Evolutionary conservation across 2,888 invertebrate species (phyloP), one percentile per base, ranked within the genome.

Genomic region (Eupeodes luniger): DNA sequence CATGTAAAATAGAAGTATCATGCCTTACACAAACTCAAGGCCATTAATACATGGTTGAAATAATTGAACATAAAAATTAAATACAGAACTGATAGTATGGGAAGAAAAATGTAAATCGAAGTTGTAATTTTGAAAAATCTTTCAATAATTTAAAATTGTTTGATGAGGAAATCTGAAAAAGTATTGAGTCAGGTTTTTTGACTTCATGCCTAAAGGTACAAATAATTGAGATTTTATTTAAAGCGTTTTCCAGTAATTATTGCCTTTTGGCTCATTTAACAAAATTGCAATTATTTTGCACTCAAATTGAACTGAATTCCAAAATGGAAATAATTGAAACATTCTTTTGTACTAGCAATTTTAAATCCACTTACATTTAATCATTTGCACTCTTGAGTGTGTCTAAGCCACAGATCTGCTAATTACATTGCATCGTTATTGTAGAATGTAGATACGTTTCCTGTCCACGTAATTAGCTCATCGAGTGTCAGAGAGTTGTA

Each of bases 391-490:
- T 12, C 27, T 27, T 27, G 57, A 57, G 12, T 57, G 7, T 57
- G 19, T 66, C 7, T 47, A 27, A 47, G 12, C 11, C 14, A 12
- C 4, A 36, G 16, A 16, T 61, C 16, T 53, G 5, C 27, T 59
- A 72, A 72, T 59, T 59, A 10, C 59, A 59, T 72, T 27, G 10
- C 9, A 19, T 5, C 40, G 40, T 5, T 40, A 40, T 40, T 40
- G 40, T 40, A 5, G 1, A n/a, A 12, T 5, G 2, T 7, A 27
- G 7, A 14, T 59, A 51, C 14, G 16, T 49, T 66, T 72, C 64
- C 59, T n/a, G 49, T 66, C 12, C 10, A 12, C 34, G 36, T 67
- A 51, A 61, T 79, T 74, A 67, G 74, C 53, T 79, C 80, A 69
- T 64, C 53, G 36, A 34, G 36, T 67, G 53, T 78, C 59, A 78